Evolutionary conservation across 37 sponge, comb jelly and placozoan species (phyloP).

Genomic region (Hexactinellida sp.): DNA sequence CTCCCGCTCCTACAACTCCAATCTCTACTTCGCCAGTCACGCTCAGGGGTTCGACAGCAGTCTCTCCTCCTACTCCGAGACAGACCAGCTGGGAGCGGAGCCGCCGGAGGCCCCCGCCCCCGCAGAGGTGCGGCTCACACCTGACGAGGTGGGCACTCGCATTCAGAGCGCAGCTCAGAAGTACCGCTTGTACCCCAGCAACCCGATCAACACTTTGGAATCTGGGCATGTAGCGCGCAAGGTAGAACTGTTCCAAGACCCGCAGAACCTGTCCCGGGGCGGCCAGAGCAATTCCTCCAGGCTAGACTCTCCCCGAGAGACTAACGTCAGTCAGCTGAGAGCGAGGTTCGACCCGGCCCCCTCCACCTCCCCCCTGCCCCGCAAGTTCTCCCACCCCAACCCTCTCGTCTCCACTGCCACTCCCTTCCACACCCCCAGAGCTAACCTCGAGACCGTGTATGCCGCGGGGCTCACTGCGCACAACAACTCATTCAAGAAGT

Average conservation of each 20-base stretch:
- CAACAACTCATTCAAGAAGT: background rate
- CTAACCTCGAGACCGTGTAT: background rate
- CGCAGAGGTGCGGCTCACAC: background rate
- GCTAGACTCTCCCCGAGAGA: background rate
- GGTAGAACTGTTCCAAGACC: background rate
- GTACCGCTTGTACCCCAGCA: background rate
- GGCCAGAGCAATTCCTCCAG: background rate
- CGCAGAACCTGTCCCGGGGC: background rate
- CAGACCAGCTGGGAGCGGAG: background rate
- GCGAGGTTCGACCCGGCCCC: background rate
- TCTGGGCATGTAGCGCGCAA: slow-evolving; percentile 10
- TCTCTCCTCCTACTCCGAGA: background rate
- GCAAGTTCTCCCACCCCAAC: slow-evolving; percentile 28
- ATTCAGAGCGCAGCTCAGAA: background rate
- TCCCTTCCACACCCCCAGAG: background rate
- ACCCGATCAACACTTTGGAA: background rate
- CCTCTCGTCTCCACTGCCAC: slow-evolving; percentile 82
- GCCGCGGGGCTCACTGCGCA: background rate
- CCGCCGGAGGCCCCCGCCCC: background rate
- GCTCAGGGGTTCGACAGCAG: background rate
- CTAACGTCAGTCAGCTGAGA: slow-evolving; percentile 4
- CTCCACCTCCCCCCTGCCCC: background rate
- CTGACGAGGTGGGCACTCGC: background rate
- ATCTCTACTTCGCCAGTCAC: background rate
- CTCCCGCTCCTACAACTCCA: background rate